A percentile compares a stretch with the other conserved stretches of the same genome.
phyloP scores from a whole-genome alignment of 92 coral and sea anemone genomes.

The Epizoanthus scotinus region DNA sequence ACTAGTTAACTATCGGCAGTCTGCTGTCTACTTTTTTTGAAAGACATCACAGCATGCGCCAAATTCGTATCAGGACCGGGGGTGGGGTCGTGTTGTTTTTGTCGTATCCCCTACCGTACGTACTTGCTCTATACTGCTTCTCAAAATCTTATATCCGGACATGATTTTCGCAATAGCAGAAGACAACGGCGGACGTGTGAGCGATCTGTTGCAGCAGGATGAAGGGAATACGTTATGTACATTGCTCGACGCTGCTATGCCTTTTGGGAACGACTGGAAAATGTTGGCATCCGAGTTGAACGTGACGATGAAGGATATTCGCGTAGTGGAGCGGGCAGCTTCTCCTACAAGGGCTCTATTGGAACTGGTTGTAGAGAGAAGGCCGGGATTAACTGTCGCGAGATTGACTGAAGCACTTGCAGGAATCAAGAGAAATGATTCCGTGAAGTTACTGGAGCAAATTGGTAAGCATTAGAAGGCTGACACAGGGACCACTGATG shows the following conservation, averaged over 20 bases:
- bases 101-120: no score
- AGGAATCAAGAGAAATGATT: neutral
- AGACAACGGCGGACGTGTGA: neutral
- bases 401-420: neutral
- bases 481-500: no score
- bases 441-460: neutral
- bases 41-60: no score
- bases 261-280: conserved; percentile 31
- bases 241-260: conserved; percentile 2
- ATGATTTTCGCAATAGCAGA: neutral
- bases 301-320: conserved; percentile 3
- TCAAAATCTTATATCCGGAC: no score
- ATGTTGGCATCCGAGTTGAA: conserved; percentile 10
- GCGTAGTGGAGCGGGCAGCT: neutral
- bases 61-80: no score
- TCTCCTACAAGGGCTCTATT: conserved; percentile 23
- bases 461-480: neutral
- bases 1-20: no score
- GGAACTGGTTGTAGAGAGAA: neutral
- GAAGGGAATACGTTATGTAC: neutral
- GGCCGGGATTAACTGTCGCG: neutral
- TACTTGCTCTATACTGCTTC: no score
- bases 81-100: no score
- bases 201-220: neutral
- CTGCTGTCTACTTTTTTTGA: no score